Base-by-base conservation (phyloP, 2,113 vertebrate species). In the Hiodon alosoides region DNA sequence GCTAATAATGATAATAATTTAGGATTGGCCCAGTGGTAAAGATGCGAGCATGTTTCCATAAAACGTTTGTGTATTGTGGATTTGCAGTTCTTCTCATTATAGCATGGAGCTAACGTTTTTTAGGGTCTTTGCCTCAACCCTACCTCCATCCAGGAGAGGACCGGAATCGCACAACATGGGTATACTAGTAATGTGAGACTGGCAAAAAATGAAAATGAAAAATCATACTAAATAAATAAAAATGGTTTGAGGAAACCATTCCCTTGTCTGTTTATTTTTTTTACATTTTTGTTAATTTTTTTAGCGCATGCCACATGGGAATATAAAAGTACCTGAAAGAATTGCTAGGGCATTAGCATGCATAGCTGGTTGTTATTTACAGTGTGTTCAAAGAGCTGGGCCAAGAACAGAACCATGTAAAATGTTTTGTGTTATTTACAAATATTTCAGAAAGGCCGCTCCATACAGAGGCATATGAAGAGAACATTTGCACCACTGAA, bases 281-380 rank as follows among this genome's bases (percentile, higher is more conserved):
- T 86, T 71, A 2, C 47, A 87, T 85, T 89, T 89, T 83, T 86
- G 93, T 89, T 93, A 87, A 89, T 87, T 93, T 87, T 84, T 81
- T 86, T 84, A 90, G 87, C 92, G 91, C 95, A 97, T 98, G 96
- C 96, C 94, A 87, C 87, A 90, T 59, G 89, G 86, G 89, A 94
- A 96, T 97, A 97, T 91, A 95, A 98, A 98, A 95, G 93, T 96
- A 95, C 94, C 94, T 97, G 95, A 98, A 96, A 90, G 89, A 89
- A 96, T 94, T 90, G 91, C 92, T 94, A 95, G 93, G 92, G 90
- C 93, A 91, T 92, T 90, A 93, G 88, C 96, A 97, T 98, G 96
- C 96, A 95, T 93, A 94, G 94, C 84, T 93, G 89, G 89, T 92
- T 91, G 85, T 83, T 95, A 96, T 98, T 95, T 96, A 98, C 95